Percentiles rank a stretch among this genome's conserved stretches.
These are phyloP conservation scores for Epicauta chinensis DNA, from an alignment of 1,140 invertebrate genomes.

Conservation along the genomic window DNA sequence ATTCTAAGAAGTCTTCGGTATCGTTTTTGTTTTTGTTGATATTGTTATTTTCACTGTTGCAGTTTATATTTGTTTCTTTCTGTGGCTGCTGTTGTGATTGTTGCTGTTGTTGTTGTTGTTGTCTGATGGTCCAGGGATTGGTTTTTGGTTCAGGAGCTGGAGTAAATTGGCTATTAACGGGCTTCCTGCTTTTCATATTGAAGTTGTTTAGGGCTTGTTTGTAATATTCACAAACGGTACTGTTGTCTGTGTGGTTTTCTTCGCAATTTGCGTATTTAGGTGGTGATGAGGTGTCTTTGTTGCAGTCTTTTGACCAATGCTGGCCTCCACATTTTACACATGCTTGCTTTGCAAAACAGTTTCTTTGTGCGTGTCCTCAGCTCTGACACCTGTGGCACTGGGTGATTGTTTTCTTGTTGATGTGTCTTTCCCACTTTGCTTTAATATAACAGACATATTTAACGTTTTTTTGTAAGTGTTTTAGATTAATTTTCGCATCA, in stretches of 20 bases:
- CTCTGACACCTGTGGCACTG: constrained; percentile 38
- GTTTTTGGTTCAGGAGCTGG: neutral
- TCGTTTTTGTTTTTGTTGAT: no score
- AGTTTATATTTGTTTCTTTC: no score
- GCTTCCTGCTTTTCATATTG: neutral
- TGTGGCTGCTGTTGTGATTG: no score
- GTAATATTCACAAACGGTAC: neutral
- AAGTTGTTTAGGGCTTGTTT: neutral
- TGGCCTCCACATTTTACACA: constrained; percentile 38
- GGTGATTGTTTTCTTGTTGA: constrained; percentile 21
- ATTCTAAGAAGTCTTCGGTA: neutral
- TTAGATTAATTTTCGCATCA: neutral
- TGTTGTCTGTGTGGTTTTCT: neutral
- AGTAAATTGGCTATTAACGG: neutral
- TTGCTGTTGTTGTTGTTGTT: no score
- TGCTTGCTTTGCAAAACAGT: constrained; percentile 27
- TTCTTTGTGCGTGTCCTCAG: constrained; percentile 35
- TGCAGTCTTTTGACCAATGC: constrained; percentile 34
- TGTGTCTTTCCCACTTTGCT: constrained; percentile 26
- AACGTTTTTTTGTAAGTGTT: neutral
- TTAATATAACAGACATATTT: neutral
- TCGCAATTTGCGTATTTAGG: constrained; percentile 6
- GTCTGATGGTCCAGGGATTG: neutral
- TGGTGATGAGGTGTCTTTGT: constrained; percentile 9
- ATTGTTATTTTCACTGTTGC: no score